phyloP scores from a whole-genome alignment of 2,113 vertebrate species.

The Grammomys surdaster region DNA sequence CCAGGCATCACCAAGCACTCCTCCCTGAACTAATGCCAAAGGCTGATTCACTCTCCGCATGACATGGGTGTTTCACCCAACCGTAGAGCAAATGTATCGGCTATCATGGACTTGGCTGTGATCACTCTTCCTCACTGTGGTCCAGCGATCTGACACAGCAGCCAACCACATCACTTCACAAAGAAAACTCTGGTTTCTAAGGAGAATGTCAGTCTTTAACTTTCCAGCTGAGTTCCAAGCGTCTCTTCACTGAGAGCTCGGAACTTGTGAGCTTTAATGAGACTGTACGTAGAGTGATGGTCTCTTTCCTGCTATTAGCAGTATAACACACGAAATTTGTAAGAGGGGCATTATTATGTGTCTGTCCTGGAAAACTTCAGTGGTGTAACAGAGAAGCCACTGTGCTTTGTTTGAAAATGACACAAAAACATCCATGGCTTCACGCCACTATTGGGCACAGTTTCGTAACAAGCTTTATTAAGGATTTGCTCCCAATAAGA shows the following conservation, averaged over 20 bases:
- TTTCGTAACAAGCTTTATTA: constrained; percentile 52
- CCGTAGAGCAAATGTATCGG: constrained; percentile 14
- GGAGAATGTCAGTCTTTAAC: constrained; percentile 26
- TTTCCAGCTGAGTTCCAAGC: constrained; percentile 34
- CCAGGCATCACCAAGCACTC: constrained; percentile 60
- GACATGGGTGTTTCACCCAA: constrained; percentile 33
- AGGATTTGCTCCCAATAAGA: background rate
- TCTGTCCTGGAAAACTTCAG: constrained; percentile 56
- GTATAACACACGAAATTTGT: constrained; percentile 27
- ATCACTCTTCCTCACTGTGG: background rate
- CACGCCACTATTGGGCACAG: constrained; percentile 57
- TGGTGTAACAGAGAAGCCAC: constrained; percentile 71
- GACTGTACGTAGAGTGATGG: background rate
- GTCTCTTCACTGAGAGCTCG: constrained; percentile 61
- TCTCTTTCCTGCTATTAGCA: constrained; percentile 13
- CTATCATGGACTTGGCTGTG: background rate
- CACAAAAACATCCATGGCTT: constrained; percentile 73
- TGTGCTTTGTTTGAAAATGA: constrained; percentile 80
- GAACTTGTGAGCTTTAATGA: background rate
- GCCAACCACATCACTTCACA: constrained; percentile 15
- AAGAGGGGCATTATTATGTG: constrained; percentile 48
- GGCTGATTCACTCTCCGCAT: constrained; percentile 71
- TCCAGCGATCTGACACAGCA: constrained; percentile 1
- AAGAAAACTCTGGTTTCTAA: constrained; percentile 47
- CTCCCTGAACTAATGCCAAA: constrained; percentile 64